A percentile compares a stretch with the other conserved stretches of the same genome.
These are phyloP conservation scores for Acleris sparsana DNA, from an alignment of 2,888 invertebrate genomes.

Conservation along the genomic window DNA sequence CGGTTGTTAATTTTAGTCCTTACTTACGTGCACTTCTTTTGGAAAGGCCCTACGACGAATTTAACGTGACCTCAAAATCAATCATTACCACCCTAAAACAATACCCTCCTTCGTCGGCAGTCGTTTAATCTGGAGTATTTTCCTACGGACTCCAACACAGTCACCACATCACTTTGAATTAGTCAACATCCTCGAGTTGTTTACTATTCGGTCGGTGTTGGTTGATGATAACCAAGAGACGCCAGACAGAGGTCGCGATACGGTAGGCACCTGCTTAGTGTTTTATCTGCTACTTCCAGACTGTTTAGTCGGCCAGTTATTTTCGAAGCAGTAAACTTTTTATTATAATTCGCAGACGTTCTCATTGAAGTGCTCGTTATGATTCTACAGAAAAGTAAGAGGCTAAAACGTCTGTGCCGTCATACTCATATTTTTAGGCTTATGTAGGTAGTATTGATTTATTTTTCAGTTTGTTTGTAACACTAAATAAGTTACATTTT, in stretches of 20 bases:
- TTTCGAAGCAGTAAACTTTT: constrained; percentile 50
- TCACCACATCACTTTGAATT: neutral
- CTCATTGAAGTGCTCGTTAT: constrained; percentile 42
- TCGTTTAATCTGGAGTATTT: too few relatives aligned
- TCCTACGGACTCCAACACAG: too few relatives aligned
- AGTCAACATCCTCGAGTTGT: neutral
- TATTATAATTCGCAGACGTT: constrained; percentile 40
- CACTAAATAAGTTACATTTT: too few relatives aligned
- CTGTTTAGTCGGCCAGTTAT: constrained; percentile 59
- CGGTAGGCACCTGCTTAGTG: constrained; percentile 47
- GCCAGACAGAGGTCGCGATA: constrained; percentile 48
- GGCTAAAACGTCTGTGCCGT: constrained; percentile 9
- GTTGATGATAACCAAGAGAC: constrained; percentile 2
- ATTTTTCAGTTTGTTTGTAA: too few relatives aligned
- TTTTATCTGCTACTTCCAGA: constrained; percentile 52
- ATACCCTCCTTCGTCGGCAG: too few relatives aligned
- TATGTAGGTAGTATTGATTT: too few relatives aligned
- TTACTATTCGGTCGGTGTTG: neutral
- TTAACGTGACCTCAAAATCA: too few relatives aligned
- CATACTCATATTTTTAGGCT: neutral
- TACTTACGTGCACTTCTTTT: too few relatives aligned
- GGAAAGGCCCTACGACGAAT: too few relatives aligned
- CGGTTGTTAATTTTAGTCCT: too few relatives aligned
- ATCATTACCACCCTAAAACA: too few relatives aligned
- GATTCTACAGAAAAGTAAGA: constrained; percentile 21